Evolutionary conservation across 2,888 invertebrate genomes (phyloP), one percentile per base, ranked within the genome.

Genomic region (Platerodrilus igneus): DNA sequence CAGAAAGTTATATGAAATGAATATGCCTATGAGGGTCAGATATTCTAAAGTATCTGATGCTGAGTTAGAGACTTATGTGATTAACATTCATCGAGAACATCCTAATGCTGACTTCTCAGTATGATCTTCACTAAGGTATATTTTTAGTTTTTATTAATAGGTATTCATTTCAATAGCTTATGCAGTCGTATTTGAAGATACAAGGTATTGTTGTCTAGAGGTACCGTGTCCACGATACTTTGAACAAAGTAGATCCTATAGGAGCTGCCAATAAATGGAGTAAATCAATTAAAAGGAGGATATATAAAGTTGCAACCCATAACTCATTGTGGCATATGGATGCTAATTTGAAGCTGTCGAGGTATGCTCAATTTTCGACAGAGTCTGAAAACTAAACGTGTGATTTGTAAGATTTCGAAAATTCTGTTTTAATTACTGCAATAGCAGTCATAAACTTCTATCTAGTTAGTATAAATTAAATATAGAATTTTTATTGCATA

Each of bases 281-380:
- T 20, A 11, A 21, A 27, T 16, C 33, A 7, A 32, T 39, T 16
- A 32, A 39, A 13, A 26, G 39, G 14, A 33, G 33, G 27, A 11
- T 19, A 9, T 39, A 33, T 31, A 21, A 2, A 15, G 31, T 37
- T 7, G n/a, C 30, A 39, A n/a, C n/a, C n/a, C n/a, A n/a, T n/a
- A n/a, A n/a, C 21, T 39, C 26, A 5, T 19, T 39, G 14, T 39
- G 38, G 38, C 38, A 39, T 15, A 39, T 39, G 3, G 38, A 39
- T 33, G 38, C 32, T 19, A 26, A 32, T 11, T 9, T 39, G 21
- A 39, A 39, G 19, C 16, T 39, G 5, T 25, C 26, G 2, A 25
- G 38, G 38, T 38, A 14, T 37, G 3, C n/a, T n/a, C n/a, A n/a
- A n/a, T n/a, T n/a, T n/a, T n/a, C n/a, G n/a, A n/a, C n/a, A n/a